These are phyloP conservation scores for Plectrocnemia conspersa DNA, from an alignment of 1,140 invertebrate species.

Conservation along the genomic window DNA sequence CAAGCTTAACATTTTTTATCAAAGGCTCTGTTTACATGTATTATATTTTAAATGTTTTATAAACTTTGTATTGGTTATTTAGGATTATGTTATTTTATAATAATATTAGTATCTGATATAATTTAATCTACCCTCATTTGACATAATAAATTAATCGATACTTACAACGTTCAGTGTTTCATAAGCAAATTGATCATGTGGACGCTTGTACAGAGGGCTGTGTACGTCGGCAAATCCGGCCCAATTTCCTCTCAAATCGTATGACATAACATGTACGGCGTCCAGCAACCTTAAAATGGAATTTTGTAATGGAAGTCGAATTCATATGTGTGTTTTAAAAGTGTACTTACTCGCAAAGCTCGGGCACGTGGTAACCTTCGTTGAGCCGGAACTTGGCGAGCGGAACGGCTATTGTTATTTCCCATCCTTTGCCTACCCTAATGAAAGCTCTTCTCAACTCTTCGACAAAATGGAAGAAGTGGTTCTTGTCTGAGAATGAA, in stretches of 20 bases:
- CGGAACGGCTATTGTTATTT: slow-evolving; percentile 83
- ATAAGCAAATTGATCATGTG: slow-evolving; percentile 82
- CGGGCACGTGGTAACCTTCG: slow-evolving; percentile 84
- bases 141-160: slow-evolving; percentile 4
- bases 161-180: slow-evolving; percentile 83
- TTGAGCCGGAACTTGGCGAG: slow-evolving; percentile 78
- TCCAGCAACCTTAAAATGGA: slow-evolving; percentile 57
- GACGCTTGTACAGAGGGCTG: slow-evolving; percentile 76
- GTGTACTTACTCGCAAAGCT: slow-evolving; percentile 72
- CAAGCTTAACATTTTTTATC: no score
- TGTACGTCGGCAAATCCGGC: slow-evolving; percentile 84
- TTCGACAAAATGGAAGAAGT: slow-evolving; percentile 77
- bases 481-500: slow-evolving; percentile 75
- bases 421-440: slow-evolving; percentile 68
- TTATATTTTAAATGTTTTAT: background rate
- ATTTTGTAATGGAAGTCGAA: background rate
- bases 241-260: slow-evolving; percentile 89
- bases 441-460: slow-evolving; percentile 75
- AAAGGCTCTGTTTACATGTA: no score
- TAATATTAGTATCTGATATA: no score
- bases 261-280: slow-evolving; percentile 85
- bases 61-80: background rate
- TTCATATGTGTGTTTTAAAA: slow-evolving; percentile 12
- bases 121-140: background rate
- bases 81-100: slow-evolving; percentile 2